These are phyloP conservation scores for Hemichromis elongatus DNA, from an alignment of 2,113 vertebrate genomes.

Conservation along the genomic window DNA sequence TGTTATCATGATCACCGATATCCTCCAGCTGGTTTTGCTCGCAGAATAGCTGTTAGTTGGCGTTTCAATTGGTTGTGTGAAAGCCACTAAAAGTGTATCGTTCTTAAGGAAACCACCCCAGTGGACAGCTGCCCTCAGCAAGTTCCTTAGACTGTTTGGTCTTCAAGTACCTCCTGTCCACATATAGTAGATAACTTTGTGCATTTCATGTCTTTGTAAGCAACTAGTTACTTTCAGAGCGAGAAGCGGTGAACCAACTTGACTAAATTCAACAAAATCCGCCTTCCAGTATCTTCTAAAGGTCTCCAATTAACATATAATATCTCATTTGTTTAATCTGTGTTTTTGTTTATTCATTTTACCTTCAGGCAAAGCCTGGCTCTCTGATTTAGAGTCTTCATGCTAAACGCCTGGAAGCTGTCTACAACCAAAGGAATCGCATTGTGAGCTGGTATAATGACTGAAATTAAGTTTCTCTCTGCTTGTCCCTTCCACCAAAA, in stretches of 20 bases:
- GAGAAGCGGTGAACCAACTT: background rate
- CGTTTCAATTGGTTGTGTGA: background rate
- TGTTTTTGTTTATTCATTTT: background rate
- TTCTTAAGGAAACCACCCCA: background rate
- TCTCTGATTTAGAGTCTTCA: background rate
- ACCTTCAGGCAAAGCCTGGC: background rate
- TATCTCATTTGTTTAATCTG: background rate
- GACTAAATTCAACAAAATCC: background rate
- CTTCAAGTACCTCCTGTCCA: background rate
- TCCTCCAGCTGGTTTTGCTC: background rate
- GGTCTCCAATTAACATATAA: background rate
- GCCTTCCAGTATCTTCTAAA: background rate
- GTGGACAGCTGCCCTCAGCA: background rate
- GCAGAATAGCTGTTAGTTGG: background rate
- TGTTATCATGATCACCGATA: background rate
- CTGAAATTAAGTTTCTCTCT: background rate
- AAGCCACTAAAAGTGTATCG: background rate
- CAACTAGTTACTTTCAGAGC: background rate
- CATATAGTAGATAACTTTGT: background rate
- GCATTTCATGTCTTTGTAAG: background rate
- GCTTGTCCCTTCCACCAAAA: background rate
- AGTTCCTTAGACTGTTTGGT: background rate
- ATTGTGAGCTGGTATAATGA: background rate
- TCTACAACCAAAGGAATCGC: background rate
- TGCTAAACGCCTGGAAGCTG: background rate